Base-by-base conservation (phyloP, 1,140 invertebrate genomes). In the Aplysia californica region DNA sequence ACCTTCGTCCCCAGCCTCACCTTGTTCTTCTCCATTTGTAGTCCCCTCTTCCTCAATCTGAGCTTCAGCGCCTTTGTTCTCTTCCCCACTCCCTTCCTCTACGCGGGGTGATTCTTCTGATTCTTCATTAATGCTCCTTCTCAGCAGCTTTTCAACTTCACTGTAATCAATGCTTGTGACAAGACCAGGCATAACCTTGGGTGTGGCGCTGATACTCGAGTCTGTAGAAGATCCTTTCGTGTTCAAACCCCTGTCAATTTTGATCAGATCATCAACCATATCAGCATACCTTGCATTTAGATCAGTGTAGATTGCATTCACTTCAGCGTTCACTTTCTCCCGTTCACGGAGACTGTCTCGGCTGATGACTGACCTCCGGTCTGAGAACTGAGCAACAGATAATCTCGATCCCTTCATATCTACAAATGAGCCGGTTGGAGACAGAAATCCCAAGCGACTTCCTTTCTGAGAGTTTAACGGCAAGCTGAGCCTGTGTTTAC, bases 341-440 rank as follows among this genome's bases (percentile, higher is more conserved):
- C 83, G 66, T 77, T 87, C 85, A 31, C 71, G 71, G 1, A 83
- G 69, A 58, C 81, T 80, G 29, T 87, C 85, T n/a, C 81, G 72
- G 58, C 83, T 83, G 44, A 84, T 80, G 26, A 83, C 73, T 33
- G 77, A 80, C 4, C 79, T 78, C 29, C 50, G 33, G 1, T 59
- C 58, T 23, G 69, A 75, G 33, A 70, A 21, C 61, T 68, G 70
- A n/a, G 36, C 36, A n/a, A 66, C 39, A 35, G n/a, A 15, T 26
- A 55, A 26, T 15, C 61, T 74, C 23, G 56, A 50, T 21, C n/a
- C 39, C 38, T 39, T 67, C 31, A 41, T 3, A 36, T 66, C 59
- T 2, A 31, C 18, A 15, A 69, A 31, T 0, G 73, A 66, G 20
- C 31, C 58, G 33, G 72, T 55, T 20, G 73, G 67, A 35, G 59